Evolutionary conservation across 2,113 vertebrate genomes (phyloP).

Genomic region (Phaethornis superciliosus): DNA sequence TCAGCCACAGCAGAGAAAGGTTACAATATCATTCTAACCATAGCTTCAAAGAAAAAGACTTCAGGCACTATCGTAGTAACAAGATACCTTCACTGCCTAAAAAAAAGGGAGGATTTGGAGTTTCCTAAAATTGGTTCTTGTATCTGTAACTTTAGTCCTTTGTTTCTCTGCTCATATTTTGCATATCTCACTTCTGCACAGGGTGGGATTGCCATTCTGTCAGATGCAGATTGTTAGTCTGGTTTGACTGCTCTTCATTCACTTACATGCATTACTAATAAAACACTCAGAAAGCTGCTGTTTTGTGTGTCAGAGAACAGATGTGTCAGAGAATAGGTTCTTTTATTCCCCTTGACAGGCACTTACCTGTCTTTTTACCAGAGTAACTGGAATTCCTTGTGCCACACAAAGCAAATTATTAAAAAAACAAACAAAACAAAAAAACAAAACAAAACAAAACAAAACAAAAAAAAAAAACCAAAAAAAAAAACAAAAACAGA

Average conservation of each 20-base stretch:
- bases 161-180: neutral
- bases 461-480: too few relatives aligned
- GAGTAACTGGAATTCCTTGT: neutral
- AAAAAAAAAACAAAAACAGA: too few relatives aligned
- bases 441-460: neutral
- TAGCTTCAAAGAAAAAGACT: neutral
- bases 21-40: neutral
- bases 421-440: neutral
- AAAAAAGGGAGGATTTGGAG: neutral
- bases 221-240: neutral
- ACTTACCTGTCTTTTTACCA: neutral
- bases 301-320: neutral
- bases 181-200: neutral
- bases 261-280: neutral
- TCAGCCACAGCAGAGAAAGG: neutral
- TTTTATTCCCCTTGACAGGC: neutral
- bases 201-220: rapidly evolving
- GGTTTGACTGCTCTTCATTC: neutral
- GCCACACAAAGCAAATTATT: neutral
- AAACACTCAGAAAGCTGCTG: neutral
- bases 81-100: neutral
- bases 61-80: neutral
- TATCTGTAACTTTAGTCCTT: neutral
- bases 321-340: neutral
- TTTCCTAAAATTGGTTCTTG: neutral